These are phyloP conservation scores for Drosophila arawakana DNA, from an alignment of 1,140 invertebrate genomes.

Conservation along the genomic window DNA sequence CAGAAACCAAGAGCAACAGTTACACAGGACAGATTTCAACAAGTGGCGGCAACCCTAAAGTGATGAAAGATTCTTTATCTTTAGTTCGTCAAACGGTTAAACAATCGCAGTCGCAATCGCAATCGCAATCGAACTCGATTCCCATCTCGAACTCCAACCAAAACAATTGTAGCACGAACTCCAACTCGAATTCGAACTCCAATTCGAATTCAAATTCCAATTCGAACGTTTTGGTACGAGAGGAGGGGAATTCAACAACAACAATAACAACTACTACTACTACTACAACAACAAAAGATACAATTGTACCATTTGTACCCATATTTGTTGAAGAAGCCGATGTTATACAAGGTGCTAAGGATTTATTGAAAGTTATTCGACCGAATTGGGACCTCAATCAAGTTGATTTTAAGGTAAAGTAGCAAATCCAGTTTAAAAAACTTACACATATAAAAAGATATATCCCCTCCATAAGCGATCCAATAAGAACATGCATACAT, in stretches of 20 bases:
- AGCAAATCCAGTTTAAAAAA: slow-evolving; percentile 17
- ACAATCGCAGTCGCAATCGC: slow-evolving; percentile 38
- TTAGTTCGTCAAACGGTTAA: slow-evolving; percentile 75
- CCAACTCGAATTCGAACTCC: slow-evolving; percentile 49
- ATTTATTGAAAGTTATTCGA: slow-evolving; percentile 86
- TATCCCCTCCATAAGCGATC: slow-evolving; percentile 10
- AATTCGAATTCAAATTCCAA: slow-evolving; percentile 47
- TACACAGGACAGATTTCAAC: slow-evolving; percentile 83
- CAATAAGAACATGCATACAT: slow-evolving; percentile 11
- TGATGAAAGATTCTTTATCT: slow-evolving; percentile 82
- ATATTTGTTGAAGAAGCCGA: slow-evolving; percentile 86
- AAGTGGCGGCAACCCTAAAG: slow-evolving; percentile 82
- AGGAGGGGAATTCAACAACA: slow-evolving; percentile 15
- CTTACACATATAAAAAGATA: slow-evolving; percentile 23
- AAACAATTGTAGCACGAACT: slow-evolving; percentile 62
- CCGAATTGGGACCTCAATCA: slow-evolving; percentile 85
- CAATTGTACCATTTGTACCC: slow-evolving; percentile 78
- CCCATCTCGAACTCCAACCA: slow-evolving; percentile 9
- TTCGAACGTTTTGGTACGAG: slow-evolving; percentile 33
- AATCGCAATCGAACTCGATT: slow-evolving; percentile 54
- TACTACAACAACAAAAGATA: slow-evolving; percentile 49
- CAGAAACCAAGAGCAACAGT: slow-evolving; percentile 84
- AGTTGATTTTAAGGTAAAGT: slow-evolving; percentile 86
- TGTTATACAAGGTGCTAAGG: slow-evolving; percentile 85
- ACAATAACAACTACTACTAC: slow-evolving; percentile 14